Evolutionary conservation across 2,888 invertebrate genomes (phyloP), one percentile per base, ranked within the genome.

Genomic region (Morpho deidamia): DNA sequence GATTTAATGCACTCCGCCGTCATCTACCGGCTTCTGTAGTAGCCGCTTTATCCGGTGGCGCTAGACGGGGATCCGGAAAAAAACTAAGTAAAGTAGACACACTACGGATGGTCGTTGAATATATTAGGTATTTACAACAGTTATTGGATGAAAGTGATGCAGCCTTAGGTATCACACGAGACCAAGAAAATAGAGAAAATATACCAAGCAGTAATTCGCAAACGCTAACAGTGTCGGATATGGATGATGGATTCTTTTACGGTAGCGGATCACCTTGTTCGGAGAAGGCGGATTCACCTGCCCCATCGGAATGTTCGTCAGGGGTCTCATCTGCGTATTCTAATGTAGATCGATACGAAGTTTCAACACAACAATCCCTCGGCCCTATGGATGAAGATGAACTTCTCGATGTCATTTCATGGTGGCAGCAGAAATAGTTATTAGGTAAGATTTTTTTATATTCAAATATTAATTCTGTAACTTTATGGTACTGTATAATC

Each of bases 81-180:
- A 96, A 97, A 71, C 90, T 96, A 7, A 95, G 95, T 70, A 97
- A 97, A 89, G 96, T 97, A 35, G 97, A 97, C 78, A 97, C 97
- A 0, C 83, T 97, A 32, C 90, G 95, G 61, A 93, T 97, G 87
- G 97, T 97, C 0, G 96, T 97, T 1, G 97, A 97, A 76, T 97
- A 97, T 74, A 97, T 97, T 61, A 91, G 95, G 59, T 95, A 95
- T 65, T 88, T 97, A 34, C 94, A 97, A 72, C 94, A 94, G 69
- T 85, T 97, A 61, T 87, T 97, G 44, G 94, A 94, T 7, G 94
- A 95, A 56, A 92, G 93, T 67, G 94, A 94, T 60, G 92, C 92
- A 8, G 91, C 91, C 39, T 78, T 91, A 61, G 86, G 90, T 0
- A 90, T 88, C 11, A 83, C 81, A 8, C 73, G 86, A 8, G 84